Evolutionary conservation across 2,113 vertebrate species (phyloP).

Genomic region (Malurus elegans): DNA sequence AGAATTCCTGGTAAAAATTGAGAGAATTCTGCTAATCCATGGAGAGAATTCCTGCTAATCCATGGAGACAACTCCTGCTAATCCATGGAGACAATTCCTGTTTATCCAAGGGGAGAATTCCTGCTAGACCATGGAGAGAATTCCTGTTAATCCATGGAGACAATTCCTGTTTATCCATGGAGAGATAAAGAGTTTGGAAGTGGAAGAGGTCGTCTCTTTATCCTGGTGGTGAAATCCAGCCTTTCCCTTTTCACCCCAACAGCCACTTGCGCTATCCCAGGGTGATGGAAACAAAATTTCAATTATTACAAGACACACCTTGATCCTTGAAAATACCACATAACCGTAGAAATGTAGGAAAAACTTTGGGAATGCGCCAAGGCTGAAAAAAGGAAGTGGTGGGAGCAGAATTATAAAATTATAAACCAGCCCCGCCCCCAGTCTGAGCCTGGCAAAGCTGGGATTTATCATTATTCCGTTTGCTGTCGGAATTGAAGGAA

Average conservation of each 20-base stretch:
- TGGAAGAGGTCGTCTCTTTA: too few relatives aligned
- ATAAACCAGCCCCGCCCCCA: not conserved
- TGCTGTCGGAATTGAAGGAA: not conserved
- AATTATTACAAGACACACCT: not conserved
- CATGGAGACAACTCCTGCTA: too few relatives aligned
- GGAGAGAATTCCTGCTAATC: not conserved
- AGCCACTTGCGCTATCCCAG: rapidly evolving
- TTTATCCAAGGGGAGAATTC: too few relatives aligned
- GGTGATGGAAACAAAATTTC: not conserved
- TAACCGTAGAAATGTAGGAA: not conserved
- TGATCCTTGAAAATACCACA: not conserved
- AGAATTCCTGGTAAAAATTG: too few relatives aligned
- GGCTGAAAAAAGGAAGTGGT: not conserved
- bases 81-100: too few relatives aligned
- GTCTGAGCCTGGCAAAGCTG: not conserved
- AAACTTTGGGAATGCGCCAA: not conserved
- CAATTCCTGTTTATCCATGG: not conserved
- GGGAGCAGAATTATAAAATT: not conserved
- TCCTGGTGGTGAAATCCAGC: not conserved
- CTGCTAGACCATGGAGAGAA: too few relatives aligned
- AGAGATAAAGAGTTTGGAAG: too few relatives aligned
- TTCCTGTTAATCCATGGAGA: too few relatives aligned
- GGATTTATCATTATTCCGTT: constrained; percentile 6
- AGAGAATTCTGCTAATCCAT: too few relatives aligned
- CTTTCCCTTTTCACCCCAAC: not conserved